These are phyloP conservation scores for Myotis vivesi DNA, from an alignment of 2,797 vertebrate genomes.

Conservation along the genomic window DNA sequence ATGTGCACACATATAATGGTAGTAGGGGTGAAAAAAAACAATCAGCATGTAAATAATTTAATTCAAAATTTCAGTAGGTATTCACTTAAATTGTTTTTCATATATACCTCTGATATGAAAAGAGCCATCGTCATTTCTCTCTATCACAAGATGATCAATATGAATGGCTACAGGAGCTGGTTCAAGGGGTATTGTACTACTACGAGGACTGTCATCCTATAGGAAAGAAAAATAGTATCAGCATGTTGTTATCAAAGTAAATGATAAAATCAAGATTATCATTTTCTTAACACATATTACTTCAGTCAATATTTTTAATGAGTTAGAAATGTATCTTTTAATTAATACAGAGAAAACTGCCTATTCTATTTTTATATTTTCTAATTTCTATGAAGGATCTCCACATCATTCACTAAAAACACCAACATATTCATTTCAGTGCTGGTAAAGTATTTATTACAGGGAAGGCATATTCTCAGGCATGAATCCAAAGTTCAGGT, in stretches of 20 bases:
- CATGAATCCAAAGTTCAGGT: neutral
- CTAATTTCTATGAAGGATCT: conserved; percentile 33
- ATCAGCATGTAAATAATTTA: neutral
- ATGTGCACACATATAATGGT: neutral
- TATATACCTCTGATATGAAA: conserved; percentile 92
- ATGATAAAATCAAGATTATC: neutral
- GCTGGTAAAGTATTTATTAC: neutral
- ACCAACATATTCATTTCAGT: neutral
- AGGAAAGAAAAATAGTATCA: conserved; percentile 49
- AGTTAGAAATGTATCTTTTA: neutral
- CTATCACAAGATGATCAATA: conserved; percentile 92
- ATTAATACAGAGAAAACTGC: neutral
- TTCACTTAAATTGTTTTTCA: neutral
- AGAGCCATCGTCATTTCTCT: conserved; percentile 93
- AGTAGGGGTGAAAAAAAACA: neutral
- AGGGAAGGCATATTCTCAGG: conserved; percentile 6
- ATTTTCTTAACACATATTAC: conserved; percentile 29
- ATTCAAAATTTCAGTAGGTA: neutral
- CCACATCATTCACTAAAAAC: neutral
- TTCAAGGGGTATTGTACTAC: conserved; percentile 85
- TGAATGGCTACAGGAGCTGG: conserved; percentile 89
- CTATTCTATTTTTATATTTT: neutral
- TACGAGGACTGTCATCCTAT: conserved; percentile 92
- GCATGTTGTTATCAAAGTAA: conserved; percentile 18
- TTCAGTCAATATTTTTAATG: neutral